Conservation (phyloP, 2,888 invertebrate species). For the Spodoptera picta region DNA sequence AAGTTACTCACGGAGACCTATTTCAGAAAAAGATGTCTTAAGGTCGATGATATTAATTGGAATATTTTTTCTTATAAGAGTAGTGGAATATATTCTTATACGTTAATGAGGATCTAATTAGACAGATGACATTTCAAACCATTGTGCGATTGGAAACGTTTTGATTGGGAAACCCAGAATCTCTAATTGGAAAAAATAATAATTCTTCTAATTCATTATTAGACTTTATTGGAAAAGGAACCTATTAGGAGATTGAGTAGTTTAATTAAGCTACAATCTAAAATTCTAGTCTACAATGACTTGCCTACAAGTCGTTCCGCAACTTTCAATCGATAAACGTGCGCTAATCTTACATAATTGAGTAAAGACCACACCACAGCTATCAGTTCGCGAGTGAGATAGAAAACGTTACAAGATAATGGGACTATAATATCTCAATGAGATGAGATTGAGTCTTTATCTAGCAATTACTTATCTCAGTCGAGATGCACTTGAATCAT, state of each 20-base stretch:
- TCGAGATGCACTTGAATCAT: conserved; percentile 34
- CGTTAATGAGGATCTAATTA: background rate
- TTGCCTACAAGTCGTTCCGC: conserved; percentile 1
- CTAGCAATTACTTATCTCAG: conserved; percentile 54
- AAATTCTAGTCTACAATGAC: background rate
- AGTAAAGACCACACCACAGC: conserved; percentile 53
- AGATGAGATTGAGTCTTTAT: conserved; percentile 58
- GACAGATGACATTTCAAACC: background rate
- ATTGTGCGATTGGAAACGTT: background rate
- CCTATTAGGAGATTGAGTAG: too few species aligned
- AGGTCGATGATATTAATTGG: too few species aligned
- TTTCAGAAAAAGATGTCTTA: too few species aligned
- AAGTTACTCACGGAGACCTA: too few species aligned
- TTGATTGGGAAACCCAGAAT: too few species aligned
- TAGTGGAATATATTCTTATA: background rate
- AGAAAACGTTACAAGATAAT: conserved; percentile 54
- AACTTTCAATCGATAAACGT: conserved; percentile 33
- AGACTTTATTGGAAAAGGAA: background rate
- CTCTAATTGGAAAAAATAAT: too few species aligned
- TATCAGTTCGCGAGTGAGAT: conserved; percentile 54
- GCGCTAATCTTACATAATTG: conserved; percentile 43
- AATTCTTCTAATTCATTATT: too few species aligned
- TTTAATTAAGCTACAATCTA: too few species aligned
- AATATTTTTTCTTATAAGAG: too few species aligned
- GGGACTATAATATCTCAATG: conserved; percentile 58